Base-by-base conservation (phyloP, 2,113 vertebrate species). In the Sitta europaea region DNA sequence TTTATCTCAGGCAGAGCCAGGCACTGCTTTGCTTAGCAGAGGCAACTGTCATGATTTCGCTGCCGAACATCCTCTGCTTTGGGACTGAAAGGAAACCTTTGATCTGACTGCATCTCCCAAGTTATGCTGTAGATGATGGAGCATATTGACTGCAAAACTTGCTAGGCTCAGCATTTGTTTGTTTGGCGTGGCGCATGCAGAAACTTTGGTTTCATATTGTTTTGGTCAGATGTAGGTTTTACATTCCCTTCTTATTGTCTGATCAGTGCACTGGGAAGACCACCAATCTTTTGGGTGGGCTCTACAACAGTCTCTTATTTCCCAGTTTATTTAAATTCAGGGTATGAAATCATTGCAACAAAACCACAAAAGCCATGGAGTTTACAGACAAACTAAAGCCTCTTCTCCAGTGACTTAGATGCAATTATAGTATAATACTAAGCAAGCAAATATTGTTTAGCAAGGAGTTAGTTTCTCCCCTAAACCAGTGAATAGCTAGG, bases 221-320 rank as follows among this genome's bases (percentile, higher is more conserved):
- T 76, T 86, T 67, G 75, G 63, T 88, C 58, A 88, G 77, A 94
- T 40, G 62, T 62, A 88, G 55, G 75, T 83, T 94, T 88, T 86
- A 33, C 61, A 53, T 92, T 94, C 72, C 36, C 59, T 88, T 92
- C 54, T 6, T 82, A 27, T 47, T 91, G 71, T 48, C 67, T 53
- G 78, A 86, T 90, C 38, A 38, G 63, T 50, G 38, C 5, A 0
- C 78, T 88, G 78, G 87, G 75, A 94, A 90, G 93, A 90, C 82
- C 90, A 91, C 87, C 78, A 51, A 2, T 85, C 45, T 86, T 93
- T 88, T 63, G 85, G 88, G 71, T 95, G 93, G 81, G 81, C 81
- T 91, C 67, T 70, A 62, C 42, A 88, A 47, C n/a, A 83, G 66
- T 65, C 51, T 54, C 43, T 58, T 79, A 48, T 88, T 94, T 91